These are phyloP conservation scores for Eupithecia dodoneata DNA, from an alignment of 2,888 invertebrate genomes.

Conservation along the genomic window DNA sequence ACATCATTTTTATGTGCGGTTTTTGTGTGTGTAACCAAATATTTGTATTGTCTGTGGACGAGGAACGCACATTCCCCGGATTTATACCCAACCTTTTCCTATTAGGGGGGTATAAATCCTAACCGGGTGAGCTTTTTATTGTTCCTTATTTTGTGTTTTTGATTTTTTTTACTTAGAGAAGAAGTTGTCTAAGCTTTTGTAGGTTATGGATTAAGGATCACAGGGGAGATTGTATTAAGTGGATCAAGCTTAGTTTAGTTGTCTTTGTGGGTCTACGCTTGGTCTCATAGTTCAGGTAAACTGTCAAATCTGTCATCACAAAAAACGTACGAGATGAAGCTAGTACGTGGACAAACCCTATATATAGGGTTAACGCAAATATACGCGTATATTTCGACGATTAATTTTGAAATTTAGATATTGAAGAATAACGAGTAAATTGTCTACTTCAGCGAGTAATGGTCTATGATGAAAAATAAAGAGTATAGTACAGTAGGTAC, in stretches of 20 bases:
- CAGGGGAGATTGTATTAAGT: background rate
- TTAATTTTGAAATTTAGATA: too few relatives aligned
- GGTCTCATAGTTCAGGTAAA: too few relatives aligned
- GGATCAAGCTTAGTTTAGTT: background rate
- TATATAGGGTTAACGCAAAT: too few relatives aligned
- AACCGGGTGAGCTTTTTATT: conserved; percentile 42
- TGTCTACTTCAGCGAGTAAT: too few relatives aligned
- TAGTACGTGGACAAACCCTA: too few relatives aligned
- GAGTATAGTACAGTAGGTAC: too few relatives aligned
- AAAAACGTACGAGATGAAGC: too few relatives aligned
- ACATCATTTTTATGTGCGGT: conserved; percentile 74
- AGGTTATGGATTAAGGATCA: background rate
- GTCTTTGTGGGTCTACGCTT: background rate
- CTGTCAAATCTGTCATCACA: too few relatives aligned
- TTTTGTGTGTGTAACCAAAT: conserved; percentile 65
- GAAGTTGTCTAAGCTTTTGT: background rate
- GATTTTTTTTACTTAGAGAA: background rate
- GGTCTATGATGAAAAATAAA: too few relatives aligned
- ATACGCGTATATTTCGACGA: too few relatives aligned
- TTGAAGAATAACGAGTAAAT: too few relatives aligned
- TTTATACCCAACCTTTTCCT: conserved; percentile 66
- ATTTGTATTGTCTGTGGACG: conserved; percentile 74
- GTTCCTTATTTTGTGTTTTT: conserved; percentile 32
- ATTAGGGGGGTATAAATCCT: conserved; percentile 55
- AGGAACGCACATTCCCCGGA: conserved; percentile 63